Evolutionary conservation across 2,888 invertebrate species (phyloP), one percentile per base, ranked within the genome.

Genomic region (Schrankia costaestrigalis): DNA sequence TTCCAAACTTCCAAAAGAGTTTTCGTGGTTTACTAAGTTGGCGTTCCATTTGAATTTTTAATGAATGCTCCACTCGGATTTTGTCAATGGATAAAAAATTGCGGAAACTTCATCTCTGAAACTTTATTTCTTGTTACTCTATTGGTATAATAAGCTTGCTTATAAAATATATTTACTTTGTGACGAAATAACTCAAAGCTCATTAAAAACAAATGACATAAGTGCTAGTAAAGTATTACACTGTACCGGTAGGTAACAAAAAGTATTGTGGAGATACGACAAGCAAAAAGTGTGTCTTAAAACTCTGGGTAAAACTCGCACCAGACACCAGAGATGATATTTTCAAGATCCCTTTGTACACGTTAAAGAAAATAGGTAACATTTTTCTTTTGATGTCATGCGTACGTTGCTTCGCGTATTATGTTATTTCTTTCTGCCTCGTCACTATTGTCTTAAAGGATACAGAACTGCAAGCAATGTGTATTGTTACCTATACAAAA

Each of bases 11-110:
- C 47, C 42, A 52, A 59, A 58, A 61, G 56, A 63, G 58, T 56
- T 59, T 54, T 46, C 46, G 50, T 54, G 55, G 56, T 60, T 64
- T 53, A 55, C 56, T 51, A 61, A 58, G 61, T 61, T 41, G 40
- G 41, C 48, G 48, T 61, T 58, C 58, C 46, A 56, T 54, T 53
- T 67, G 59, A 67, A 71, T 63, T 65, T 70, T 71, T 70, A 67
- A 70, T 66, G 62, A 66, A 62, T 56, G 58, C 50, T 52, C 38
- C 30, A 38, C 53, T 52, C 56, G 50, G 38, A 56, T 55, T 63
- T 58, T 55, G 55, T 54, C 56, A 58, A 53, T 59, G 54, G 56
- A 52, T 51, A 53, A 57, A 57, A 52, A 46, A 49, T 49, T 46
- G 46, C 41, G 32, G 30, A 30, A 41, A 35, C 37, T 37, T 35